Base-by-base conservation (phyloP, 37 sponge, comb jelly and placozoan genomes). In the Amphimedon queenslandica region DNA sequence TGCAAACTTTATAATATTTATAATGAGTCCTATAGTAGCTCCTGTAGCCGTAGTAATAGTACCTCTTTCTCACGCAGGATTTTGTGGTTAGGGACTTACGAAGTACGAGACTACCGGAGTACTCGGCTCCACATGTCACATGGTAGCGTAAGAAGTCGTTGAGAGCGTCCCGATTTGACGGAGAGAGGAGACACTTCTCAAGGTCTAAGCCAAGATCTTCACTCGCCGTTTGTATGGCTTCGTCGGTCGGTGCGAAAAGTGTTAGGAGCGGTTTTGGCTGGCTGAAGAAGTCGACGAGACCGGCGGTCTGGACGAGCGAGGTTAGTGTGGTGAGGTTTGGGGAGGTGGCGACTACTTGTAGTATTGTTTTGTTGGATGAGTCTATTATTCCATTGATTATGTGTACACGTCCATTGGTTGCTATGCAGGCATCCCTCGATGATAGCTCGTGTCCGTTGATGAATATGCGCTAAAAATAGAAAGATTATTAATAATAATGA, bases 331-430 rank as follows among this genome's bases (percentile, higher is more conserved):
- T 69, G 76, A 75, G 69, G 4, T 34, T n/a, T 32, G 41, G 8
- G 5, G 21, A 2, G 11, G 38, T 13, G 6, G 3, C 31, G 0
- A 82, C 41, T 0, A 75, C 27, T n/a, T 68, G 43, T 33, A 69
- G 63, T 58, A 75, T 74, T 21, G 61, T 75, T 21, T 75, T 40
- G 13, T 29, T 29, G 32, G 76, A 55, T 0, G 47, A 42, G 6
- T 58, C 69, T 5, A 74, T 27, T 40, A 75, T n/a, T 4, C 47
- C 6, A 13, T 75, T 42, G 25, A 75, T 18, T 38, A 74, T 69
- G 70, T 82, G 82, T 18, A 82, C 82, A 1, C 74, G n/a, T 25
- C 82, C 82, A 68, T 82, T 82, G 25, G 32, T 35, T 29, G 82
- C 76, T 39, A 61, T 25, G 38, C 82, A 82, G 53, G 70, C 64